A percentile compares a stretch with the other conserved stretches of the same genome.
Evolutionary conservation across 2,113 vertebrate genomes (phyloP).

Genomic region (Erythrolamprus reginae): DNA sequence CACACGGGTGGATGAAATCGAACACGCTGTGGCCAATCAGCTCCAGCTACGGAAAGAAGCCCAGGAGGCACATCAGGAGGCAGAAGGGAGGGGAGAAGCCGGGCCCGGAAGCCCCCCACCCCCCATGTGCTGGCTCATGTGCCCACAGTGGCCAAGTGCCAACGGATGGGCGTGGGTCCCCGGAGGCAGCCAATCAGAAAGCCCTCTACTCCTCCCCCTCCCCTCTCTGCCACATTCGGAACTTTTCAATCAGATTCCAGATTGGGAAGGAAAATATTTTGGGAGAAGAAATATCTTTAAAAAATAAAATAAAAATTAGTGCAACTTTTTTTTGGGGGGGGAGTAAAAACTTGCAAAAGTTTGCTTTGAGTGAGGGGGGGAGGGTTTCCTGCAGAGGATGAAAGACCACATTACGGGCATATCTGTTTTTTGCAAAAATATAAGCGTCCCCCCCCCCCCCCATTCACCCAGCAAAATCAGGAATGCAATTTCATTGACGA

Average conservation of each 20-base stretch:
- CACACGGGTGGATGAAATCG: conserved; percentile 84
- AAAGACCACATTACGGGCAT: no score
- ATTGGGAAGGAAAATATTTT: neutral
- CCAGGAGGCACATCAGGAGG: neutral
- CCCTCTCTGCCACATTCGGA: neutral
- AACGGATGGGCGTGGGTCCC: neutral
- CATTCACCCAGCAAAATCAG: neutral
- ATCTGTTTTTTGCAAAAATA: no score
- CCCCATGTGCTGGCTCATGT: neutral
- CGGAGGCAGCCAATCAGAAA: neutral
- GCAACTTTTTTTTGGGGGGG: no score
- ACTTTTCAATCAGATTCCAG: neutral
- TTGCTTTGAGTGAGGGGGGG: no score
- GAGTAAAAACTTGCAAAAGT: neutral
- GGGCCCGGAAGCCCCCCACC: no score
- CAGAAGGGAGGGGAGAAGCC: neutral
- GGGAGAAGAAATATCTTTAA: no score
- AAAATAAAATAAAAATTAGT: no score
- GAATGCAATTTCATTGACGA: neutral
- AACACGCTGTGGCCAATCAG: conserved; percentile 83
- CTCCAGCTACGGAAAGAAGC: conserved; percentile 70
- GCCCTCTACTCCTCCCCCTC: neutral
- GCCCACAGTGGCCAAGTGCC: neutral
- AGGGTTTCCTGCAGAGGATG: no score
- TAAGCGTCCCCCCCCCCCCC: no score